A percentile compares a stretch with the other conserved stretches of the same genome.
Conservation (phyloP, 2,797 vertebrate genomes). For the Schizopygopsis malacanthus region DNA sequence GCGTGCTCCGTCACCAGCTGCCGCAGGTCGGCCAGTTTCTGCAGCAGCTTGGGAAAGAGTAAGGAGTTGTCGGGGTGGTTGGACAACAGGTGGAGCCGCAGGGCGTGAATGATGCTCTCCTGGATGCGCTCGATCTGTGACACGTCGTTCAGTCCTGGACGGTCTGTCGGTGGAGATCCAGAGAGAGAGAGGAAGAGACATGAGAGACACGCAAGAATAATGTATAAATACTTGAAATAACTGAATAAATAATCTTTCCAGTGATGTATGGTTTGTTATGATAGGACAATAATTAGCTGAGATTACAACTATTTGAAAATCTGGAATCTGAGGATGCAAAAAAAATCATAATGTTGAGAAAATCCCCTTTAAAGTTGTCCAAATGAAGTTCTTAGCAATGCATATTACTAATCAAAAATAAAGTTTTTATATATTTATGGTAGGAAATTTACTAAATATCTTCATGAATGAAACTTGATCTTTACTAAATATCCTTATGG, state of each 20-base stretch:
- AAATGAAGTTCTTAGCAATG: neutral
- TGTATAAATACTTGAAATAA: neutral
- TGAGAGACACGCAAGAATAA: neutral
- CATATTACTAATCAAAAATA: no score
- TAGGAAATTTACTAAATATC: neutral
- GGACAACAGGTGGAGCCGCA: conserved; percentile 89
- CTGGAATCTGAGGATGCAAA: neutral
- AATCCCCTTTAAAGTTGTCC: neutral
- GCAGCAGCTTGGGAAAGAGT: conserved; percentile 93
- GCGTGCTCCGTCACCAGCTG: conserved; percentile 95
- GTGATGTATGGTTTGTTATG: neutral
- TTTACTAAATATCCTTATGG: neutral
- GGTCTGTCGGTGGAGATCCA: conserved; percentile 76
- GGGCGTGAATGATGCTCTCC: conserved; percentile 89
- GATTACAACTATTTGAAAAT: neutral
- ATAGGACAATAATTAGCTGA: neutral
- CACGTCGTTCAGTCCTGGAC: conserved; percentile 88
- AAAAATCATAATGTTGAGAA: neutral
- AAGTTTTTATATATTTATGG: neutral
- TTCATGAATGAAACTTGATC: neutral
- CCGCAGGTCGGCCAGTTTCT: conserved; percentile 93
- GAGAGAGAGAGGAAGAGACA: neutral
- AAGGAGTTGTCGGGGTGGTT: conserved; percentile 89
- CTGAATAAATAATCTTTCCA: no score
- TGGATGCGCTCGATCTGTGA: conserved; percentile 90